Conservation (phyloP, 2,113 vertebrate genomes). For the Neolamprologus falcicula region DNA sequence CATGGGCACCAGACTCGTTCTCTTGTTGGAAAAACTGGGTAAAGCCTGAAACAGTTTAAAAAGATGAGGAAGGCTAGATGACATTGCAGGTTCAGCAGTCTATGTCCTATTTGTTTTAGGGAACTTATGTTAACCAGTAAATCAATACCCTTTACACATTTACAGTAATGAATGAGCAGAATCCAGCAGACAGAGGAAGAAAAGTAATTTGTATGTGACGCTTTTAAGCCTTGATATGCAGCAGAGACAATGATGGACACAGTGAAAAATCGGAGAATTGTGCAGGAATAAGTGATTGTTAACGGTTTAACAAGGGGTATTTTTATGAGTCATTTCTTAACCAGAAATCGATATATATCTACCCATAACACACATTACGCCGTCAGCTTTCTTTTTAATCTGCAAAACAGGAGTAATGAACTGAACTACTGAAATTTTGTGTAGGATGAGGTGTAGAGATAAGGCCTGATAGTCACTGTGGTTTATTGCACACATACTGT, state of each 20-base stretch:
- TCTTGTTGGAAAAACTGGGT: not conserved
- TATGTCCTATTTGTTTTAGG: not conserved
- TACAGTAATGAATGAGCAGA: not conserved
- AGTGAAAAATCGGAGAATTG: not conserved
- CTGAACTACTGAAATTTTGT: not conserved
- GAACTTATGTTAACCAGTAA: not conserved
- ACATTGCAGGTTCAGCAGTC: not conserved
- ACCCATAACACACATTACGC: not conserved
- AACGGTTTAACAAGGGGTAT: not conserved
- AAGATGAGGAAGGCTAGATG: not conserved
- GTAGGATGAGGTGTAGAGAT: not conserved
- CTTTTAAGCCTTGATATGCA: not conserved
- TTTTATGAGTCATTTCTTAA: not conserved
- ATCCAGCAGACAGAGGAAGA: not conserved
- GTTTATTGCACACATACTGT: not conserved
- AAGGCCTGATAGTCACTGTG: not conserved
- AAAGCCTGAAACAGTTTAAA: not conserved
- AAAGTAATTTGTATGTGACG: not conserved
- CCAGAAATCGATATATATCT: not conserved
- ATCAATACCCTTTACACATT: not conserved
- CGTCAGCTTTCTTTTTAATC: not conserved
- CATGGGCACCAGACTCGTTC: not conserved
- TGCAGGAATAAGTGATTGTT: not conserved
- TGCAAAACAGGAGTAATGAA: not conserved
- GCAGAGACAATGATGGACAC: not conserved